Evolutionary conservation across 2,888 invertebrate species (phyloP).

Genomic region (Caenorhabditis doughertyi): DNA sequence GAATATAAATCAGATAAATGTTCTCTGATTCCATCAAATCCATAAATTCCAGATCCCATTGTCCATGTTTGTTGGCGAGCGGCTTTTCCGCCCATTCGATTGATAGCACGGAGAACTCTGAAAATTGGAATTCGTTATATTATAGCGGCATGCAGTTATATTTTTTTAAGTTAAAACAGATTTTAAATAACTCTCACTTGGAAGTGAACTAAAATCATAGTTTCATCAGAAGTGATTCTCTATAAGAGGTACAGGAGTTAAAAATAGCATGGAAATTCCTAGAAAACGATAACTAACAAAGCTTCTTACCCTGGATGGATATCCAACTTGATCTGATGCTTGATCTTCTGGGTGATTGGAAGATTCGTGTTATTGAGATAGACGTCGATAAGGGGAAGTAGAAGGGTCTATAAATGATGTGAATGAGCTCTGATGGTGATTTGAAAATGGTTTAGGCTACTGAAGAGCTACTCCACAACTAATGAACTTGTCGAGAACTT

Average conservation of each 20-base stretch:
- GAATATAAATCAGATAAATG: conserved; percentile 49
- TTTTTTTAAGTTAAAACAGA: too few species aligned
- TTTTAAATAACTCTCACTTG: too few species aligned
- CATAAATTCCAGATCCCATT: conserved; percentile 40
- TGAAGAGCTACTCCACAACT: too few species aligned
- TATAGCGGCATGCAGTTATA: too few species aligned
- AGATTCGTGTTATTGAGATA: conserved; percentile 29
- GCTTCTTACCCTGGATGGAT: conserved; percentile 45
- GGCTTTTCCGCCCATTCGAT: conserved; percentile 34
- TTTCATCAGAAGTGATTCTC: too few species aligned
- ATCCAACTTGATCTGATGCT: conserved; percentile 46
- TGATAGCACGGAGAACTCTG: conserved; percentile 31
- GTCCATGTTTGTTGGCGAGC: conserved; percentile 46
- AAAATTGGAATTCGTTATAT: background rate
- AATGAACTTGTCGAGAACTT: too few species aligned
- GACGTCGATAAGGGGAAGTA: conserved; percentile 54
- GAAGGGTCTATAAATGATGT: conserved; percentile 55
- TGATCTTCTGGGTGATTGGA: conserved; percentile 30
- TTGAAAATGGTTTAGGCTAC: too few species aligned
- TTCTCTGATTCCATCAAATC: conserved; percentile 28
- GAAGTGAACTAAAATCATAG: too few species aligned
- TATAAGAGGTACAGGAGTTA: too few species aligned
- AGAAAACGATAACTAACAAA: too few species aligned
- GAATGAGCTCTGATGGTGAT: too few species aligned
- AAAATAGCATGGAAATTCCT: background rate